Conservation (phyloP, 1,140 invertebrate genomes). For the Tribolium castaneum region DNA sequence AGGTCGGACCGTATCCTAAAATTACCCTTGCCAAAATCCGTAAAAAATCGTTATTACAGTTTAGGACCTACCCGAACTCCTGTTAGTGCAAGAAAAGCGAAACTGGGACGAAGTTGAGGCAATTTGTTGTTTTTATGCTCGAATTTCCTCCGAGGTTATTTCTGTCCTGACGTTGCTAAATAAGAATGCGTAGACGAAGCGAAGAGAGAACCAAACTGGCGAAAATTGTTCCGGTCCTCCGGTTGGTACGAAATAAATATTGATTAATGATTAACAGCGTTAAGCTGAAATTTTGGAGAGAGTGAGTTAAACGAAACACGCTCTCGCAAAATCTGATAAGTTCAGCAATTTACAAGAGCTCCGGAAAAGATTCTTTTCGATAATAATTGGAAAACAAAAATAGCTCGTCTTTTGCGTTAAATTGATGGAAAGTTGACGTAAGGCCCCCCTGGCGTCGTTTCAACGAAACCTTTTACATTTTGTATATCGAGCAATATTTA, state of each 20-base stretch:
- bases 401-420: background rate
- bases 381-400: constrained; percentile 35
- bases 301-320: constrained; percentile 30
- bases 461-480: constrained; percentile 9
- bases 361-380: background rate
- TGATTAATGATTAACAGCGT: constrained; percentile 34
- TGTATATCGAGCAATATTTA: constrained; percentile 1
- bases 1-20: too few relatives aligned
- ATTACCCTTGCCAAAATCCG: too few relatives aligned
- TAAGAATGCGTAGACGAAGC: constrained; percentile 10
- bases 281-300: constrained; percentile 18
- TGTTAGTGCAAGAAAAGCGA: background rate
- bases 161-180: background rate
- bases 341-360: constrained; percentile 18
- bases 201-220: constrained; percentile 3
- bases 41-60: background rate
- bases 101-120: background rate
- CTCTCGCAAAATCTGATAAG: constrained; percentile 17
- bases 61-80: background rate
- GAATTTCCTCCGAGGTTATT: background rate
- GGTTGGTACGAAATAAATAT: constrained; percentile 34
- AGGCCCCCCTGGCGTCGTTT: background rate
- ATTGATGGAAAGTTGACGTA: background rate
- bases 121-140: constrained; percentile 2
- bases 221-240: constrained; percentile 30